Percentiles rank a stretch among this genome's conserved stretches.
Conservation (phyloP, 2,888 invertebrate genomes). For the Schizaphis graminum region DNA sequence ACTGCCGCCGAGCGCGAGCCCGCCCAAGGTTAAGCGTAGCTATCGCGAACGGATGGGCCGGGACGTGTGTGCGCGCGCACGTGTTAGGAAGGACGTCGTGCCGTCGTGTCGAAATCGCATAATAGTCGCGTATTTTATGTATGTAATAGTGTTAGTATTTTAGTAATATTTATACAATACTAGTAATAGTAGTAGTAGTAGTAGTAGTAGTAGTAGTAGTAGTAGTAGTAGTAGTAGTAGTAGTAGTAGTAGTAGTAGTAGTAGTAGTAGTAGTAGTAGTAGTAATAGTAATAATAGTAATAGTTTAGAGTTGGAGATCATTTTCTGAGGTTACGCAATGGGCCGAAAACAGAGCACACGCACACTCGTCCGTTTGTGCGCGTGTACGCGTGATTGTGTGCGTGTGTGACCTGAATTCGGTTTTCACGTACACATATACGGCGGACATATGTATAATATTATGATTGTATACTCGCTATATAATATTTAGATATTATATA, state of each 20-base stretch:
- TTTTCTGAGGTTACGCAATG: constrained; percentile 28
- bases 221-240: not conserved
- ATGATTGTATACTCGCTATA: not conserved
- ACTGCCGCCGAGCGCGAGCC: not conserved
- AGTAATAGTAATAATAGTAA: not conserved
- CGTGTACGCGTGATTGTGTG: not conserved
- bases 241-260: not conserved
- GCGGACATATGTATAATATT: not conserved
- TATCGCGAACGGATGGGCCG: not conserved
- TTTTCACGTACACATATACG: not conserved
- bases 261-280: not conserved
- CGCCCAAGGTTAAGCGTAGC: constrained; percentile 49
- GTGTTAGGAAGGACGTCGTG: not conserved
- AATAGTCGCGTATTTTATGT: not conserved
- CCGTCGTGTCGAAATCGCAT: constrained; percentile 41
- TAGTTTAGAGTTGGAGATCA: constrained; percentile 23
- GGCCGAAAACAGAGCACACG: constrained; percentile 33
- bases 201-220: not conserved
- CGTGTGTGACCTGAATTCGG: constrained; percentile 32
- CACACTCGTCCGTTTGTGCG: not conserved
- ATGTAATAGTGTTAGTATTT: not conserved
- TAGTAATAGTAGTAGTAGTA: not conserved
- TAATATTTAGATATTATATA: not conserved
- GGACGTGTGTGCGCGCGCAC: not conserved
- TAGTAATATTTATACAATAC: not conserved